Evolutionary conservation across 2,888 invertebrate species (phyloP).

Genomic region (Tubulanus polymorphus): DNA sequence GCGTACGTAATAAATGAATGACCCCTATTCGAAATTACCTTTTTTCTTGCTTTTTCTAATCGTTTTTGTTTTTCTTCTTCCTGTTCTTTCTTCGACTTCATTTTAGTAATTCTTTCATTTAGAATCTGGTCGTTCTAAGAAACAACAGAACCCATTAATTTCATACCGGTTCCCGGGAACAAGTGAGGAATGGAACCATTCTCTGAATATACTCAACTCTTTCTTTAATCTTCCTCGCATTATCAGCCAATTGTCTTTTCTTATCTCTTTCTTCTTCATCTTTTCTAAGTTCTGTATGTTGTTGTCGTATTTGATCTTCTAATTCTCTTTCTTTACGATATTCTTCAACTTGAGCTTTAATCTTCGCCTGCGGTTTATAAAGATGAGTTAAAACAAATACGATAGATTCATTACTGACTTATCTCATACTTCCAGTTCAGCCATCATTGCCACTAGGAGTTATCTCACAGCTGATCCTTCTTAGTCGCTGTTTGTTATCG

Average conservation of each 20-base stretch:
- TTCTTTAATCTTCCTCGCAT: slow-evolving; percentile 35
- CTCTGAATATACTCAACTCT: no score
- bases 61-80: slow-evolving; percentile 33
- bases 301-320: slow-evolving; percentile 31
- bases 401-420: no score
- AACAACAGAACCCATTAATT: background rate
- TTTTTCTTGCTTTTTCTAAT: slow-evolving; percentile 34
- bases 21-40: no score
- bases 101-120: slow-evolving; percentile 29
- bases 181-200: no score
- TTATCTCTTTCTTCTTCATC: slow-evolving; percentile 30
- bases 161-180: no score
- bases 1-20: no score
- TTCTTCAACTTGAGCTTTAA: slow-evolving; percentile 32
- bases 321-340: slow-evolving; percentile 33
- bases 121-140: slow-evolving; percentile 33
- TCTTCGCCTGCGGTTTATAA: slow-evolving; percentile 26
- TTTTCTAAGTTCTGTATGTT: slow-evolving; percentile 29
- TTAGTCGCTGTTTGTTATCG: no score
- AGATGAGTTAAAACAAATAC: background rate
- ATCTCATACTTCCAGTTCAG: no score
- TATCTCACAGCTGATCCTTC: no score
- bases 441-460: no score
- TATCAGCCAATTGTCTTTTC: slow-evolving; percentile 30
- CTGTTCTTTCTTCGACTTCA: slow-evolving; percentile 33